A percentile compares a stretch with the other conserved stretches of the same genome.
These are phyloP conservation scores for Hucho hucho DNA, from an alignment of 2,113 vertebrate genomes.

Conservation along the genomic window DNA sequence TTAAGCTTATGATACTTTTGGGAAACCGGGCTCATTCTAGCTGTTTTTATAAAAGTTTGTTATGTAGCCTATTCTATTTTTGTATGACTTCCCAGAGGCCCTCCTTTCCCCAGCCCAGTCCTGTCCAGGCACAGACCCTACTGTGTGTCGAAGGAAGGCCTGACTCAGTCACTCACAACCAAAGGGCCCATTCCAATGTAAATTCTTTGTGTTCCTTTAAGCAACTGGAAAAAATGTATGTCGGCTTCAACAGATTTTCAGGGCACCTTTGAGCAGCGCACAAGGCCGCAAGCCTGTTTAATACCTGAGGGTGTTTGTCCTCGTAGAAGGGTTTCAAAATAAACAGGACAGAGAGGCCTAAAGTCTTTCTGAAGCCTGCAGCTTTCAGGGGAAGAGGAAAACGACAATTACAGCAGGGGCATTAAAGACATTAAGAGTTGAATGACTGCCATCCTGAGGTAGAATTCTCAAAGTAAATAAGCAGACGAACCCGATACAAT, in stretches of 20 bases:
- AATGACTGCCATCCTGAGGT: conserved; percentile 61
- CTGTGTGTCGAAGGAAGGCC: conserved; percentile 55
- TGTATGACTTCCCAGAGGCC: conserved; percentile 45
- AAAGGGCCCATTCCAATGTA: conserved; percentile 8
- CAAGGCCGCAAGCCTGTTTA: conserved; percentile 56
- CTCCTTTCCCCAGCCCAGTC: conserved; percentile 60
- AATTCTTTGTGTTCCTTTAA: conserved; percentile 64
- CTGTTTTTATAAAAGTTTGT: no score
- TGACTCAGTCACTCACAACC: conserved; percentile 47
- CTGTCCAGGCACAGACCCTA: not conserved
- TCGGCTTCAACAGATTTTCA: conserved; percentile 68
- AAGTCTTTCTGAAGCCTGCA: conserved; percentile 26
- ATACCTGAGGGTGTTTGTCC: conserved; percentile 70
- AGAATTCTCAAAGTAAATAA: conserved; percentile 66
- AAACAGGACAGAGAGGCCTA: conserved; percentile 70
- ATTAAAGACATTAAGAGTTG: conserved; percentile 64
- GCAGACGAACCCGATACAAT: conserved; percentile 55
- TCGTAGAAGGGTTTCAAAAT: conserved; percentile 71
- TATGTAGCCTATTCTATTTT: no score
- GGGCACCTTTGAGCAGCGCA: conserved; percentile 49
- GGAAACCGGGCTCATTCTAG: no score
- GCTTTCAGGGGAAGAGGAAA: conserved; percentile 68
- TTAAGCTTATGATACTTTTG: no score
- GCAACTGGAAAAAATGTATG: conserved; percentile 73
- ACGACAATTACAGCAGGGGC: conserved; percentile 67